Evolutionary conservation across 2,113 vertebrate genomes (phyloP).

Genomic region (Suncus etruscus): DNA sequence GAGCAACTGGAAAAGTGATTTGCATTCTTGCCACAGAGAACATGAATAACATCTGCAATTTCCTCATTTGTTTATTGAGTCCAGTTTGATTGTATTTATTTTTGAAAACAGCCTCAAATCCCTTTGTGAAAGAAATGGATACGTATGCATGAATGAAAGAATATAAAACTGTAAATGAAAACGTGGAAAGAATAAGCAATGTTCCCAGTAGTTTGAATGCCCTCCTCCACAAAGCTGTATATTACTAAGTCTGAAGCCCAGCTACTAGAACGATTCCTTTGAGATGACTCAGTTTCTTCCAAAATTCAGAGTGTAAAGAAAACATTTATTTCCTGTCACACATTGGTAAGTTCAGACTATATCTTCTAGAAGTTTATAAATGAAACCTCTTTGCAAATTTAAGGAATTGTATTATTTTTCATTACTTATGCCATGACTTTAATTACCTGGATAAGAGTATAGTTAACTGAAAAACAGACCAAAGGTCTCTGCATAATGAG

Average conservation of each 20-base stretch:
- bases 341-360: neutral
- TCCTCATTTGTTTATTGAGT: conserved; percentile 55
- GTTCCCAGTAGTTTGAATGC: neutral
- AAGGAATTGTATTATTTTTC: neutral
- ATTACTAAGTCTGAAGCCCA: neutral
- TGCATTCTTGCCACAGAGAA: conserved; percentile 45
- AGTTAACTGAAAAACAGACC: neutral
- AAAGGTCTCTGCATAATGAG: neutral
- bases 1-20: neutral
- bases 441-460: neutral
- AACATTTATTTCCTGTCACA: neutral
- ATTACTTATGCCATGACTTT: neutral
- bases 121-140: conserved; percentile 44
- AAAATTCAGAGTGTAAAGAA: neutral
- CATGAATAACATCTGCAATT: neutral
- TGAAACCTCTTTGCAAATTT: neutral
- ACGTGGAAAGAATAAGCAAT: neutral
- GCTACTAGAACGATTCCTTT: neutral
- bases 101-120: conserved; percentile 66
- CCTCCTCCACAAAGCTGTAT: neutral
- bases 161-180: neutral
- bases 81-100: conserved; percentile 39
- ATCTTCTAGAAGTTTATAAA: conserved; percentile 18
- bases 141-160: neutral
- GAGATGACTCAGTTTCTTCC: neutral